These are phyloP conservation scores for Philopotamus ludificatus DNA, from an alignment of 1,140 invertebrate genomes.

Conservation along the genomic window DNA sequence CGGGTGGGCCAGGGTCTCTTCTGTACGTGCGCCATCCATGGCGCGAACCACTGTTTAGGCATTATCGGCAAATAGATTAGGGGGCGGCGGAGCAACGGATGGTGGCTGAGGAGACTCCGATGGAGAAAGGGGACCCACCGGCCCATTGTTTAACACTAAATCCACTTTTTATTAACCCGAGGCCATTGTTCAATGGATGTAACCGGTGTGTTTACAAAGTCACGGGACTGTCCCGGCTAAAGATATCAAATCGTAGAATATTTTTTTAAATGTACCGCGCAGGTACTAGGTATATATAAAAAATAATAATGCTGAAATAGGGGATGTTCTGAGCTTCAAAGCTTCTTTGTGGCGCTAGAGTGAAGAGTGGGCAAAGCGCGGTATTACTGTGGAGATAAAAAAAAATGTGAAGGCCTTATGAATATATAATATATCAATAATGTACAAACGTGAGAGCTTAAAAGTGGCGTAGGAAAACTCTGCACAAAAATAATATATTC, in stretches of 20 bases:
- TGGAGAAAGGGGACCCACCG: too few species aligned
- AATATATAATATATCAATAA: slow-evolving; percentile 39
- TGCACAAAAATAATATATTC: too few species aligned
- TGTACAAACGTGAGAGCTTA: slow-evolving; percentile 18
- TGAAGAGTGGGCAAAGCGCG: slow-evolving; percentile 2
- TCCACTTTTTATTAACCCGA: background rate
- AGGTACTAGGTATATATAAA: too few species aligned
- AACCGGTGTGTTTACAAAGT: too few species aligned
- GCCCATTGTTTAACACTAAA: slow-evolving; percentile 12
- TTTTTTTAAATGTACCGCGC: too few species aligned
- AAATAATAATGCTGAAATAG: background rate
- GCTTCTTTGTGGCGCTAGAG: background rate
- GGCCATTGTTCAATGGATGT: background rate
- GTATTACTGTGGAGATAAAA: slow-evolving; percentile 27
- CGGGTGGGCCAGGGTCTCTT: slow-evolving; percentile 17
- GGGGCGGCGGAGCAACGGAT: slow-evolving; percentile 4
- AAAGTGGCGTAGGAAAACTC: background rate
- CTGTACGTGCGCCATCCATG: background rate
- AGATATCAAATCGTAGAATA: too few species aligned
- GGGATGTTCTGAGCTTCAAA: slow-evolving; percentile 1
- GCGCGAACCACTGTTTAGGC: slow-evolving; percentile 34
- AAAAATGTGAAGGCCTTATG: slow-evolving; percentile 35
- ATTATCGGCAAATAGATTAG: slow-evolving; percentile 42
- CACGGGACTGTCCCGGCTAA: too few species aligned
- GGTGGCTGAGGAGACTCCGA: too few species aligned